Conservation (phyloP, 1,140 invertebrate species). For the Papilio polyxenes region DNA sequence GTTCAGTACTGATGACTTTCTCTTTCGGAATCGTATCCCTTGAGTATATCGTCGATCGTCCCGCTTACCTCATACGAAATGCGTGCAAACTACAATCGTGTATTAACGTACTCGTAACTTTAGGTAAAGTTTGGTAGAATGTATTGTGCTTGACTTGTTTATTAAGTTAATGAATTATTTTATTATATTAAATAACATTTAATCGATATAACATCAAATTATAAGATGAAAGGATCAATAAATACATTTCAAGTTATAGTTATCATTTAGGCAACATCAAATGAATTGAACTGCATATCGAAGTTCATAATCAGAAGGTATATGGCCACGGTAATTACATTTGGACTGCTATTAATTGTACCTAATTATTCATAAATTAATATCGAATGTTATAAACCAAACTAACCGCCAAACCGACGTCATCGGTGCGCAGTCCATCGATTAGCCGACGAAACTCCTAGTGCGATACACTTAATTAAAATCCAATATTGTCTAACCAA, state of each 20-base stretch:
- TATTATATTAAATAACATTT: too few species aligned
- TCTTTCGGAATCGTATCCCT: neutral
- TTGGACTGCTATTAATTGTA: slow-evolving; percentile 20
- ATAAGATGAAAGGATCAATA: too few species aligned
- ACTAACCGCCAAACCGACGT: slow-evolving; percentile 53
- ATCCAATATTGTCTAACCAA: slow-evolving; percentile 77
- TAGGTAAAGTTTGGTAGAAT: neutral
- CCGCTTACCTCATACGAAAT: neutral
- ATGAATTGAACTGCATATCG: neutral
- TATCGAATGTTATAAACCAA: slow-evolving; percentile 44
- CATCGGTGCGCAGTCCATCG: slow-evolving; percentile 51
- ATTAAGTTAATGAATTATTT: too few species aligned
- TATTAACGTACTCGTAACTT: neutral
- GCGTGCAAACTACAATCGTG: neutral
- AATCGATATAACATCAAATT: too few species aligned
- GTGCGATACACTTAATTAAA: slow-evolving; percentile 75
- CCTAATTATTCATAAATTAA: slow-evolving; percentile 49
- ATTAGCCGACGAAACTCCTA: slow-evolving; percentile 49
- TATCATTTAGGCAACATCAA: neutral
- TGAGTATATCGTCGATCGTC: neutral
- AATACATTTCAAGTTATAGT: neutral
- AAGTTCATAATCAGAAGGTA: neutral
- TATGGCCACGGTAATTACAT: neutral
- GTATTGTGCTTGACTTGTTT: neutral
- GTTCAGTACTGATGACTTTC: slow-evolving; percentile 4